Conservation (phyloP, 2,113 vertebrate species). For the Cyanocitta stelleri region DNA sequence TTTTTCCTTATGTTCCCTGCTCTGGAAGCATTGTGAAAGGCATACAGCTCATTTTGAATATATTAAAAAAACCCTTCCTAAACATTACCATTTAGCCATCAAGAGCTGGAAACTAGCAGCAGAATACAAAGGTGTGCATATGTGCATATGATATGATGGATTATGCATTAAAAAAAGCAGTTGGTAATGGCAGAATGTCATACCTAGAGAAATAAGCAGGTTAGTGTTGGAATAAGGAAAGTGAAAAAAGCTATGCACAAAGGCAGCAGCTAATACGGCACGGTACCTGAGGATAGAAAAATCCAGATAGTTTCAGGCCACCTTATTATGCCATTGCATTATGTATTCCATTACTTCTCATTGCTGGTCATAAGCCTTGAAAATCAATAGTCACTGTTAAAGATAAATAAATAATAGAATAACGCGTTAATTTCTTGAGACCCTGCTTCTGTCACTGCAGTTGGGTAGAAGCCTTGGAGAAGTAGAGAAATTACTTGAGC, state of each 20-base stretch:
- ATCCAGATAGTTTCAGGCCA: not conserved
- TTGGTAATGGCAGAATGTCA: not conserved
- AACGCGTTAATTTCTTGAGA: not conserved
- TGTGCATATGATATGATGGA: not conserved
- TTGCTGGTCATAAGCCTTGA: not conserved
- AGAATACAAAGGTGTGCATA: accelerated
- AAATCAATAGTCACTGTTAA: not conserved
- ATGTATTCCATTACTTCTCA: not conserved
- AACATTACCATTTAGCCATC: not conserved
- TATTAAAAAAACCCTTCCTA: not conserved
- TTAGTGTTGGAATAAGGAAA: not conserved
- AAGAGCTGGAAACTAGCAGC: not conserved
- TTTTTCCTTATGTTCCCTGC: accelerated
- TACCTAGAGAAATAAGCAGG: not conserved
- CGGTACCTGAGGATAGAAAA: not conserved
- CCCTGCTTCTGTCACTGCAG: not conserved
- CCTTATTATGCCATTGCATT: not conserved
- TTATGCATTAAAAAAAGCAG: not conserved
- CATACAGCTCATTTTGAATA: not conserved
- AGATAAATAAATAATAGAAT: not conserved
- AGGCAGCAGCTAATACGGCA: not conserved
- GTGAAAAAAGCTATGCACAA: not conserved
- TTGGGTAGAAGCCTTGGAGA: not conserved
- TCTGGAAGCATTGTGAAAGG: not conserved
- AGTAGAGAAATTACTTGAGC: not conserved